Percentiles rank a stretch among this genome's conserved stretches.
Conservation (phyloP, 2,888 invertebrate species). For the Yponomeuta cagnagella region DNA sequence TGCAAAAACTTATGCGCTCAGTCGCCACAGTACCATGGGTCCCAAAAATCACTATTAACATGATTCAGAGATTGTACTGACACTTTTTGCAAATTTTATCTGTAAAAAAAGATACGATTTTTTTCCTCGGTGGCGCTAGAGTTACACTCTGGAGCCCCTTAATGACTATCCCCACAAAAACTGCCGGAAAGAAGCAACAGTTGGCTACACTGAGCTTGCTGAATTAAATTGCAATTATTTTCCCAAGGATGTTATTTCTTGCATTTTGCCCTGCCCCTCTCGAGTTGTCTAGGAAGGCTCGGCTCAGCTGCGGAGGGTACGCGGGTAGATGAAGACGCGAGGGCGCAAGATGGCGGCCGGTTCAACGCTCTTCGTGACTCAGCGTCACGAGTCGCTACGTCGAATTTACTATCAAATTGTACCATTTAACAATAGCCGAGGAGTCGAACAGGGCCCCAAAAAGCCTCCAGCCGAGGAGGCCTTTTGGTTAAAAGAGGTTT, state of each 20-base stretch:
- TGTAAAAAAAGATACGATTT: no score
- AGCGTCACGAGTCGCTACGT: slow-evolving; percentile 44
- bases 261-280: neutral
- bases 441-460: neutral
- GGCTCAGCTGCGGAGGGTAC: neutral
- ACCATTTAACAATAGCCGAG: slow-evolving; percentile 4
- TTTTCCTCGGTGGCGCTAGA: no score
- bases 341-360: slow-evolving; percentile 46
- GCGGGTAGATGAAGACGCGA: slow-evolving; percentile 17
- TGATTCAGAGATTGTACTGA: no score
- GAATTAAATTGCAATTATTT: neutral
- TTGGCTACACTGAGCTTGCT: no score
- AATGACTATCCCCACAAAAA: no score
- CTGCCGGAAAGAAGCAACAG: no score
- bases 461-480: neutral
- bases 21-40: no score
- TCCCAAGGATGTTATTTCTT: no score
- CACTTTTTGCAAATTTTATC: no score
- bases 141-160: no score
- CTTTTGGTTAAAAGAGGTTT: neutral
- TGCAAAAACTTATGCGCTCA: no score
- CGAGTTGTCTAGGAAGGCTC: slow-evolving; percentile 6
- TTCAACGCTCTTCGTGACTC: slow-evolving; percentile 63
- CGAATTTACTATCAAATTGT: slow-evolving; percentile 30
- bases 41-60: no score